Evolutionary conservation across 2,113 vertebrate species (phyloP).

Genomic region (Gymnarchus niloticus): DNA sequence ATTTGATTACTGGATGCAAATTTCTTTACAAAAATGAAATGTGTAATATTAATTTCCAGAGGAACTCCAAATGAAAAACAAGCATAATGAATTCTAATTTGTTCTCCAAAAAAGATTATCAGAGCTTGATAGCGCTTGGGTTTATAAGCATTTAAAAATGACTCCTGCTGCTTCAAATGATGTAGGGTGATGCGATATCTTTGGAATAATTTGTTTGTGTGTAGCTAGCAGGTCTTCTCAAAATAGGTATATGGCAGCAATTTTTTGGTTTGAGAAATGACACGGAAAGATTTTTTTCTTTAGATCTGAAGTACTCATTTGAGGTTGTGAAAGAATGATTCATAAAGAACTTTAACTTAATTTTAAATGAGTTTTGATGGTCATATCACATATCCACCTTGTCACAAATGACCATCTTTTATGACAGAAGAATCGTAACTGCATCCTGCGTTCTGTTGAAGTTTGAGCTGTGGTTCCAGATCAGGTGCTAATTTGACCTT

Average conservation of each 20-base stretch:
- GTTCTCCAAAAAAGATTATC: not conserved
- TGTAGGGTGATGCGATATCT: conserved; percentile 11
- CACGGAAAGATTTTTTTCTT: conserved; percentile 39
- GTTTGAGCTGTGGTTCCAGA: too few species aligned
- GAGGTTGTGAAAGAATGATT: not conserved
- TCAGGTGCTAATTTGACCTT: too few species aligned
- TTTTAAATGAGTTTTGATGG: too few species aligned
- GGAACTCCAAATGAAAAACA: not conserved
- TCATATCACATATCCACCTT: too few species aligned
- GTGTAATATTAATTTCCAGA: conserved; percentile 36
- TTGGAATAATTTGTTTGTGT: conserved; percentile 14
- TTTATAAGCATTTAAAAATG: conserved; percentile 29
- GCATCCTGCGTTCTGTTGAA: too few species aligned
- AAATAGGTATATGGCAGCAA: not conserved
- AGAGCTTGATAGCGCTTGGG: conserved; percentile 16
- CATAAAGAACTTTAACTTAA: too few species aligned
- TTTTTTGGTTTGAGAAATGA: conserved; percentile 26
- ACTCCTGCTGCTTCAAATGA: conserved; percentile 24
- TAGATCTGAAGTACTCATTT: conserved; percentile 9
- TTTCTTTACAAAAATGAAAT: conserved; percentile 33
- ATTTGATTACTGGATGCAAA: conserved; percentile 51
- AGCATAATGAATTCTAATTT: not conserved
- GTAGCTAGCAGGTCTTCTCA: not conserved
- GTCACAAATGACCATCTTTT: too few species aligned
- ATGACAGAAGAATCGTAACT: too few species aligned